Evolutionary conservation across 2,113 vertebrate species (phyloP), one percentile per base, ranked within the genome.

Genomic region (Microtus montanus): DNA sequence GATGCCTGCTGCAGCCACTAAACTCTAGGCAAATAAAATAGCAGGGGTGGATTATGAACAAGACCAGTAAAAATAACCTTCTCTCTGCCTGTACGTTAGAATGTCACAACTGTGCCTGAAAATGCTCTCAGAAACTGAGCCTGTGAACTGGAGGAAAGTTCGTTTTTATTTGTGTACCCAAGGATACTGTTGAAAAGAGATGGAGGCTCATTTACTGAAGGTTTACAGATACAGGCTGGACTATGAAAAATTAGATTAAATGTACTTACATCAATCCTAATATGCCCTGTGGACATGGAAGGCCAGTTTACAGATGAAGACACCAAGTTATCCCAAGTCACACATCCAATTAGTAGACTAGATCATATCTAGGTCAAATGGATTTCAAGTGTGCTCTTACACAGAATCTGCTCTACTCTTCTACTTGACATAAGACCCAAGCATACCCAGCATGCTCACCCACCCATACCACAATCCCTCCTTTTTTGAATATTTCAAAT

Each of bases 21-120:
- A 97, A 96, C 44, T 91, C 54, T 4, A 95, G 88, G 94, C 96
- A 94, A 92, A 97, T 97, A 97, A 96, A 97, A 98, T 96, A 97
- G 96, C 92, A 87, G 96, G 95, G 97, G 96, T 77, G 93, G 83
- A 78, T 94, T 79, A 90, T 86, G 94, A 98, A 96, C 70, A 79
- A 92, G 86, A 90, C 73, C 86, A 93, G 90, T 96, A 94, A 96
- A 96, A 90, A 87, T 68, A 86, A 66, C 73, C 47, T 94, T 92
- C 49, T 41, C 87, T 71, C 6, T 58, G 52, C 77, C 87, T 85
- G 91, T 95, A 73, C 94, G 87, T 95, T 86, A 92, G 9, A 77
- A 68, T 17, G 86, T 80, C 70, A 90, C 74, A 93, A 85, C 66
- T 88, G 90, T 12, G 71, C 64, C 88, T 47, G 73, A 28, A 92